Percentiles rank a stretch among this genome's conserved stretches.
Conservation (phyloP, 2,113 vertebrate genomes). For the Speoplatyrhinus poulsoni region DNA sequence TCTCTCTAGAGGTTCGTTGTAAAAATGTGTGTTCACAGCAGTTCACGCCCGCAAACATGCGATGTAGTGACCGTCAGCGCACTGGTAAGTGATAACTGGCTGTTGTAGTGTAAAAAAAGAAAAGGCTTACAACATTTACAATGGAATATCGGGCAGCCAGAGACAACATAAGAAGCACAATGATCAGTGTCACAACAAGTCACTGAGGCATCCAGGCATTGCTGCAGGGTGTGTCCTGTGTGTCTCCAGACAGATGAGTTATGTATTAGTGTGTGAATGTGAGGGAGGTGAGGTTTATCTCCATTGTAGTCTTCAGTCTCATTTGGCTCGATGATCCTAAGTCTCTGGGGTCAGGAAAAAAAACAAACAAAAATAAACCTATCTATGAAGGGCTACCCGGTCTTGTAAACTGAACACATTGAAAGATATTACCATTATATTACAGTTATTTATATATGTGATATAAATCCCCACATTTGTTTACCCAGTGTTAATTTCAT, state of each 20-base stretch:
- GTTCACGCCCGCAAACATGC: constrained; percentile 27
- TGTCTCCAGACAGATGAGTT: constrained; percentile 39
- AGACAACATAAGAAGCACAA: constrained; percentile 63
- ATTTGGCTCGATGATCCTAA: constrained; percentile 57
- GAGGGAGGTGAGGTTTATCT: constrained; percentile 37
- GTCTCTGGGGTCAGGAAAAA: constrained; percentile 41
- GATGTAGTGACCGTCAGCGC: constrained; percentile 17
- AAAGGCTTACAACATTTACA: constrained; percentile 49
- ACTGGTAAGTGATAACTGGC: constrained; percentile 30
- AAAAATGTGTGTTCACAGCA: constrained; percentile 46
- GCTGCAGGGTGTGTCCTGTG: constrained; percentile 53
- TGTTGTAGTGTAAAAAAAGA: constrained; percentile 71
- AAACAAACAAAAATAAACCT: not conserved
- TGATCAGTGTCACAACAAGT: constrained; percentile 72
- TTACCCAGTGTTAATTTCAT: too few relatives aligned
- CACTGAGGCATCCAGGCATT: constrained; percentile 67
- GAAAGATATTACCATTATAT: too few relatives aligned
- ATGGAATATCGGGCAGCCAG: constrained; percentile 59
- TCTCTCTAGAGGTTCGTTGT: constrained; percentile 34
- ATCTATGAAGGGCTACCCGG: too few relatives aligned
- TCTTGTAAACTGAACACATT: too few relatives aligned
- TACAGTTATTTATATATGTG: too few relatives aligned
- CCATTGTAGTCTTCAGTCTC: constrained; percentile 62
- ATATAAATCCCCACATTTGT: too few relatives aligned
- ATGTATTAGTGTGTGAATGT: constrained; percentile 26